Conservation (phyloP, 2,888 invertebrate genomes). For the Philaethria dido region DNA sequence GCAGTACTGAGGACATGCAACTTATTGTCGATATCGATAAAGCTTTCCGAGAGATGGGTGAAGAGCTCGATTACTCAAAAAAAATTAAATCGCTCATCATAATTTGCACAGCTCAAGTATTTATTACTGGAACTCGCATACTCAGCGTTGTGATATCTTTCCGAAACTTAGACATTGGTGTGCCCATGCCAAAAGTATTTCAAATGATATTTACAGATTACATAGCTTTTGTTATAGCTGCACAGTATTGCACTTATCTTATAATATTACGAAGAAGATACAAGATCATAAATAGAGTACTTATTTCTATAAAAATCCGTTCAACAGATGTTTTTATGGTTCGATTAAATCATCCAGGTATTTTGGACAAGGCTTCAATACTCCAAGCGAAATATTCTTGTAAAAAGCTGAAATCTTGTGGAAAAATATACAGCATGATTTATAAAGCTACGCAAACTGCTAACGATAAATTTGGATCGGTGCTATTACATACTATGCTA, state of each 20-base stretch:
- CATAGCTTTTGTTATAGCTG: constrained; percentile 53
- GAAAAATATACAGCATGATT: constrained; percentile 59
- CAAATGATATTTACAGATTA: constrained; percentile 58
- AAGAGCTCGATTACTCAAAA: constrained; percentile 53
- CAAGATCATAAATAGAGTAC: constrained; percentile 56
- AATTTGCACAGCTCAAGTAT: constrained; percentile 49
- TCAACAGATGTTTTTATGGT: constrained; percentile 55
- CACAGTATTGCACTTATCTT: constrained; percentile 57
- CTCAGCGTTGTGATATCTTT: constrained; percentile 56
- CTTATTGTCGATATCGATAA: constrained; percentile 57
- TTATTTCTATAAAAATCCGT: constrained; percentile 52
- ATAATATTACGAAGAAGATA: constrained; percentile 56
- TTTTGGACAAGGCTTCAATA: constrained; percentile 48
- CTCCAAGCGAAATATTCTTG: constrained; percentile 57
- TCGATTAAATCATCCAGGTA: constrained; percentile 48
- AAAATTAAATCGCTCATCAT: constrained; percentile 49
- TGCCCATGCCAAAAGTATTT: constrained; percentile 60
- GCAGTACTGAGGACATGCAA: constrained; percentile 50
- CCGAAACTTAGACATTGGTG: constrained; percentile 45
- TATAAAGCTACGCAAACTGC: constrained; percentile 50
- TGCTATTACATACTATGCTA: constrained; percentile 55
- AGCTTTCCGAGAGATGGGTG: constrained; percentile 53
- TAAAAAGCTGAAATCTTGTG: constrained; percentile 61
- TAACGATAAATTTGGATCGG: constrained; percentile 57
- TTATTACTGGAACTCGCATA: constrained; percentile 51